These are phyloP conservation scores for Etheostoma spectabile DNA, from an alignment of 2,113 vertebrate genomes.

Conservation along the genomic window DNA sequence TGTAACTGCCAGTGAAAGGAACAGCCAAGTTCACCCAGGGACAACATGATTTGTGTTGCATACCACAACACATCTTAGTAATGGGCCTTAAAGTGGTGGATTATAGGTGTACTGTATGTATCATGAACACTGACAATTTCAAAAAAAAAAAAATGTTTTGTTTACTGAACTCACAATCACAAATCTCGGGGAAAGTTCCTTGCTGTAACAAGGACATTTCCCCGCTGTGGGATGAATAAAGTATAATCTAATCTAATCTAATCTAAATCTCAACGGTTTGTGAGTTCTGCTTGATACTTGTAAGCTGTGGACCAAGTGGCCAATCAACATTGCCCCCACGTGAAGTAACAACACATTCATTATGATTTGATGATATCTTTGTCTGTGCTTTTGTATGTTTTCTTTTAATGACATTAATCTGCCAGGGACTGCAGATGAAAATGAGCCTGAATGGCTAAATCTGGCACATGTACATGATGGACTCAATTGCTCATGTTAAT, in stretches of 20 bases:
- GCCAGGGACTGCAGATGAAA: too few species aligned
- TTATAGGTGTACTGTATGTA: neutral
- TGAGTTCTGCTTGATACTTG: neutral
- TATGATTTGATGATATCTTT: too few species aligned
- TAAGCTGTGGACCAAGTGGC: neutral
- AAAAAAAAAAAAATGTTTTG: too few species aligned
- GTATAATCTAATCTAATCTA: too few species aligned
- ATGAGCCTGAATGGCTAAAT: too few species aligned
- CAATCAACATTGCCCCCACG: neutral
- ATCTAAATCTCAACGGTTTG: neutral
- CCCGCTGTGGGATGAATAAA: too few species aligned
- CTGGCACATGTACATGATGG: too few species aligned
- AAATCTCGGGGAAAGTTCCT: too few species aligned
- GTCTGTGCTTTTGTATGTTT: too few species aligned
- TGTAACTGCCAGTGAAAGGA: neutral
- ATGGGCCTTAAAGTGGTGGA: neutral
- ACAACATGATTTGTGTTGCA: neutral
- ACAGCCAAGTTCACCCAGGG: neutral
- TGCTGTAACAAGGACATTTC: too few species aligned
- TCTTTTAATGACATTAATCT: too few species aligned
- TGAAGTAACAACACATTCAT: neutral
- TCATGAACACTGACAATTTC: neutral
- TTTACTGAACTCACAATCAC: neutral
- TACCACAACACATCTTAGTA: neutral
- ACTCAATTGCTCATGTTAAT: too few species aligned